Conservation (phyloP, 2,797 vertebrate species). For the Nyctalus aviator region DNA sequence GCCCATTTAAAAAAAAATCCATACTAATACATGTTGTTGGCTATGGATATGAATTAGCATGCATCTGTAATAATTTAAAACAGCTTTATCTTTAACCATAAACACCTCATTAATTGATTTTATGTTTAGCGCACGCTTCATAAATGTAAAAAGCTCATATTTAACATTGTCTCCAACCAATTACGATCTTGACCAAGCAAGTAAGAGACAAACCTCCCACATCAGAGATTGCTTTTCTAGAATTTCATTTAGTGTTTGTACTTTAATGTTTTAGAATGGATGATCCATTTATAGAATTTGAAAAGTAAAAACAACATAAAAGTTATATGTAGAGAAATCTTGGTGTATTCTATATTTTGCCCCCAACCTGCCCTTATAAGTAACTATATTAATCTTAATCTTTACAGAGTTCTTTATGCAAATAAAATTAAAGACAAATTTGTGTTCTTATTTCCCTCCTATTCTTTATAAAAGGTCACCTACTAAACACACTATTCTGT, state of each 20-base stretch:
- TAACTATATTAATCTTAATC: constrained; percentile 48
- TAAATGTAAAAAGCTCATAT: constrained; percentile 37
- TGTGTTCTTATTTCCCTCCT: constrained; percentile 12
- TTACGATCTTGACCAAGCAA: constrained; percentile 1
- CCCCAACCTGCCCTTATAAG: background rate
- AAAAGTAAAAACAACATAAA: constrained; percentile 25
- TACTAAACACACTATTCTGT: background rate
- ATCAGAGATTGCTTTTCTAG: background rate
- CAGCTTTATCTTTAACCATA: background rate
- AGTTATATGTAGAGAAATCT: background rate
- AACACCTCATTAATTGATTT: background rate
- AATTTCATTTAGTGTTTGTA: constrained; percentile 31
- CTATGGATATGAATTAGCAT: background rate
- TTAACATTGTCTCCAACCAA: constrained; percentile 17
- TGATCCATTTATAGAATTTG: constrained; percentile 7
- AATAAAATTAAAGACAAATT: constrained; percentile 19
- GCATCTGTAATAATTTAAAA: background rate
- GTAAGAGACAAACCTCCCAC: background rate
- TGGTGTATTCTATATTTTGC: background rate
- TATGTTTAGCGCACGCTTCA: constrained; percentile 3
- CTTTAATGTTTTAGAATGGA: constrained; percentile 41
- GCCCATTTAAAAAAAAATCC: background rate
- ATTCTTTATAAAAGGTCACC: background rate
- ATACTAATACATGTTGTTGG: background rate
- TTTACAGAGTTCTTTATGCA: background rate